Evolutionary conservation across 2,888 invertebrate species (phyloP).

Genomic region (Odontocolon sp.): DNA sequence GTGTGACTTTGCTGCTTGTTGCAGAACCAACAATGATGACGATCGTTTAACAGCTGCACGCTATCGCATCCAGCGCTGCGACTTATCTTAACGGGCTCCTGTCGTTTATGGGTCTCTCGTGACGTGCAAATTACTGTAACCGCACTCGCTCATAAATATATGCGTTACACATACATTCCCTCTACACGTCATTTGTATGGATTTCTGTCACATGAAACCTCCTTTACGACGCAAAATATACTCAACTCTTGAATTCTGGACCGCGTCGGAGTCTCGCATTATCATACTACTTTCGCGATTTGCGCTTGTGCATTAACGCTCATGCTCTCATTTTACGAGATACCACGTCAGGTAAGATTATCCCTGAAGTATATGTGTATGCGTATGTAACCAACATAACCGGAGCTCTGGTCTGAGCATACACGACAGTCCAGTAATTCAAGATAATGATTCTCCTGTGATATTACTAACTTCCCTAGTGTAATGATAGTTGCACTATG

Average conservation of each 20-base stretch:
- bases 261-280: conserved; percentile 34
- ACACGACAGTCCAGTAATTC: conserved; percentile 46
- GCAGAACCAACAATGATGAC: conserved; percentile 28
- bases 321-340: conserved; percentile 55
- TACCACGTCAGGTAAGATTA: conserved; percentile 53
- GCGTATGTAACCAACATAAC: not conserved
- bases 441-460: conserved; percentile 49
- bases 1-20: not conserved
- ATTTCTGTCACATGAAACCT: conserved; percentile 52
- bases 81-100: conserved; percentile 59
- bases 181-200: conserved; percentile 49
- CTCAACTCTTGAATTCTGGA: conserved; percentile 36
- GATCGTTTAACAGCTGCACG: conserved; percentile 53
- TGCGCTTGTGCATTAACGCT: conserved; percentile 51
- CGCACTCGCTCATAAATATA: not conserved
- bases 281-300: conserved; percentile 51
- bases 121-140: conserved; percentile 57
- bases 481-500: conserved; percentile 25
- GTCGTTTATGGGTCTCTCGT: conserved; percentile 58
- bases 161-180: not conserved
- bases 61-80: conserved; percentile 54
- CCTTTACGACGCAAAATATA: not conserved
- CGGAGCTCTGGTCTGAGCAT: not conserved
- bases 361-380: conserved; percentile 17
- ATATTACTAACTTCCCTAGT: conserved; percentile 16